Evolutionary conservation across 2,113 vertebrate genomes (phyloP), one percentile per base, ranked within the genome.

Genomic region (Narcine bancroftii): DNA sequence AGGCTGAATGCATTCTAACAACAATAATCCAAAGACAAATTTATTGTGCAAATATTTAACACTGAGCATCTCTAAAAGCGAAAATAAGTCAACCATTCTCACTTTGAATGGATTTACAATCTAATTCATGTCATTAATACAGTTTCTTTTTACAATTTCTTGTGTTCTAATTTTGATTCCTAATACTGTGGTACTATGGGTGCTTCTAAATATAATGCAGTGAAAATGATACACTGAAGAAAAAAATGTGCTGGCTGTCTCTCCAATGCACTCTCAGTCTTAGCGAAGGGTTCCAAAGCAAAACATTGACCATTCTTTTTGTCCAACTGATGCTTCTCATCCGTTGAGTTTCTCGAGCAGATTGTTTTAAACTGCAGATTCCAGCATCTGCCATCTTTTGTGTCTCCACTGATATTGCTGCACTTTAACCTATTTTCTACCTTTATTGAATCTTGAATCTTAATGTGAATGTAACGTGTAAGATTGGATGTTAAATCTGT

Each of bases 381-480:
- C n/a, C n/a, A n/a, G n/a, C n/a, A n/a, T n/a, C n/a, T n/a, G n/a
- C n/a, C n/a, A n/a, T n/a, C n/a, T n/a, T n/a, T n/a, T n/a, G n/a
- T n/a, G n/a, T n/a, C n/a, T n/a, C n/a, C n/a, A n/a, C n/a, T 91
- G 10, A 17, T 71, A 69, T 65, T 91, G 89, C 89, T 91, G 42
- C 47, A 45, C 26, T 47, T 26, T 29, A 91, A 69, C 66, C 10
- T 91, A 71, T 71, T 91, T 91, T 71, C 71, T 21, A 33, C 69
- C 26, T 29, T 47, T 29, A 60, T 45, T 69, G 39, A 24, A 69
- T 17, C 63, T 91, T 91, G 89, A 91, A 36, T 26, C 85, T 33
- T 65, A 69, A 69, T 91, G 89, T 47, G 9, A 24, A 81, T 81
- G 24, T 81, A 50, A 45, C 69, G 63, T 91, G 39, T 69, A 69